Conservation (phyloP, 1,140 invertebrate species). For the Acromyrmex heyeri region DNA sequence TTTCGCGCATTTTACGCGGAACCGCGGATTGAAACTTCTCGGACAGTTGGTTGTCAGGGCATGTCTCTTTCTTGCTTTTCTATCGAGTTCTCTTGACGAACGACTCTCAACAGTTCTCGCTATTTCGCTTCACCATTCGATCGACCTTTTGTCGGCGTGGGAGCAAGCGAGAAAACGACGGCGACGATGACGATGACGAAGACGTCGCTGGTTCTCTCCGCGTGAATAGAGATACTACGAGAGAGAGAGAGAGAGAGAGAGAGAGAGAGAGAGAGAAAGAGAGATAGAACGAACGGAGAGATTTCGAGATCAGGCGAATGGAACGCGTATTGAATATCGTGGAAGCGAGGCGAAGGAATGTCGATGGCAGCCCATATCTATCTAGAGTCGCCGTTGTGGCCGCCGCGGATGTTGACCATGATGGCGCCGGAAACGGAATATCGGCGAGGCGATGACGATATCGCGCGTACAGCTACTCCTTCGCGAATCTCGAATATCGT, state of each 20-base stretch:
- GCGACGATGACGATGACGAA: neutral
- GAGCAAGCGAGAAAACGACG: slow-evolving; percentile 37
- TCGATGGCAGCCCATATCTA: slow-evolving; percentile 43
- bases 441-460: neutral
- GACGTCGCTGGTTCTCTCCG: slow-evolving; percentile 30
- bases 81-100: slow-evolving; percentile 17
- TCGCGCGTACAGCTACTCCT: slow-evolving; percentile 8
- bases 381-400: neutral
- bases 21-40: slow-evolving; percentile 26
- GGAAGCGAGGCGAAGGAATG: slow-evolving; percentile 62
- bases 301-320: slow-evolving; percentile 60
- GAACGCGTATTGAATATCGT: slow-evolving; percentile 62
- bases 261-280: neutral
- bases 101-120: slow-evolving; percentile 37
- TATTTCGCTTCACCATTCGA: slow-evolving; percentile 45
- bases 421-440: slow-evolving; percentile 54
- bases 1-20: slow-evolving; percentile 16
- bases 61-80: slow-evolving; percentile 26
- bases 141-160: slow-evolving; percentile 53
- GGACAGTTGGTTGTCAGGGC: neutral
- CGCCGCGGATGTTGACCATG: slow-evolving; percentile 33
- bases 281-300: neutral
- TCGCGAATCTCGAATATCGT: slow-evolving; percentile 25
- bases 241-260: neutral
- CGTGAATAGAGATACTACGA: slow-evolving; percentile 39